These are phyloP conservation scores for Cheilosia pagana DNA, from an alignment of 2,888 invertebrate genomes.

Conservation along the genomic window DNA sequence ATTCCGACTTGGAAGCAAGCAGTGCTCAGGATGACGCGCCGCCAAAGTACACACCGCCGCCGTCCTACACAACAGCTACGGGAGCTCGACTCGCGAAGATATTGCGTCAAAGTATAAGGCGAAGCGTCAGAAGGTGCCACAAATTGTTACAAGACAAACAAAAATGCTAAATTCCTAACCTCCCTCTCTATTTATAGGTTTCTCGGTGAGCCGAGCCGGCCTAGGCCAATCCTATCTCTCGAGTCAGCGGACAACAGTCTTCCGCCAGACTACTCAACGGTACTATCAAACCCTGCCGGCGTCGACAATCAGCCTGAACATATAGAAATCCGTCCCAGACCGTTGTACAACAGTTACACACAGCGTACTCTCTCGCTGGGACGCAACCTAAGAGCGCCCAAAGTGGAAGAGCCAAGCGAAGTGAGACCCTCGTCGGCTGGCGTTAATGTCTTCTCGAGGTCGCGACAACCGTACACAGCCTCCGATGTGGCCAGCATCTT, in stretches of 20 bases:
- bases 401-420: conserved; percentile 36
- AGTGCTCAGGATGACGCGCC: conserved; percentile 88
- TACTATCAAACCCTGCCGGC: conserved; percentile 77
- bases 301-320: conserved; percentile 72
- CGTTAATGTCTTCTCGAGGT: conserved; percentile 41
- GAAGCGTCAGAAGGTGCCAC: conserved; percentile 88
- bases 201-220: conserved; percentile 76
- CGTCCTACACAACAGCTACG: conserved; percentile 95
- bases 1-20: conserved; percentile 76
- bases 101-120: conserved; percentile 89
- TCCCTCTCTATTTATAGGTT: conserved; percentile 60
- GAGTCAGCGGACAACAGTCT: conserved; percentile 74
- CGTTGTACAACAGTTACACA: conserved; percentile 76
- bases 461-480: conserved; percentile 79
- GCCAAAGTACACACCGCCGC: conserved; percentile 96
- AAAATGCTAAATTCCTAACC: not conserved
- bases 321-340: conserved; percentile 78
- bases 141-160: not conserved
- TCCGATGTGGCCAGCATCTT: conserved; percentile 81
- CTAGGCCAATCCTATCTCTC: conserved; percentile 70
- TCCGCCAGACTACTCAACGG: conserved; percentile 80
- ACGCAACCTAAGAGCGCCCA: conserved; percentile 76
- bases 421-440: conserved; percentile 65
- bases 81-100: conserved; percentile 92
- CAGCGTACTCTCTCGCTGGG: conserved; percentile 79